Base-by-base conservation (phyloP, 2,113 vertebrate genomes). In the Ophiodon elongatus region DNA sequence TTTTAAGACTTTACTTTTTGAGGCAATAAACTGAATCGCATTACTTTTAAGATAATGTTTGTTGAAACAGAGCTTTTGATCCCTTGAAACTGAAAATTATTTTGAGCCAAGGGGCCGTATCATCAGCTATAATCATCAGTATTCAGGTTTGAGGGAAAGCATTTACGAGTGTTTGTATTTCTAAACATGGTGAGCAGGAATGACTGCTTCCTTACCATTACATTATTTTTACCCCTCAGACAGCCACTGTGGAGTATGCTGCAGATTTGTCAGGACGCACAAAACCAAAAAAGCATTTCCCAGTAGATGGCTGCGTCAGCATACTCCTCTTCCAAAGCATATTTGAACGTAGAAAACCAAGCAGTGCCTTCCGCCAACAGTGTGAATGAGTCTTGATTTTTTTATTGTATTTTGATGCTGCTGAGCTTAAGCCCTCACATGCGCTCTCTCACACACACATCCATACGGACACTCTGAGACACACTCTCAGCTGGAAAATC, bases 371-470 rank as follows among this genome's bases (percentile, higher is more conserved):
- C 60, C 2, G 21, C 41, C 8, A 52, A 50, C 41, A 62, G 19
- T 68, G 79, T 82, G 75, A 71, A 52, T 54, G 68, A 66, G 62
- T 54, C 25, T 59, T 83, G 83, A 79, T n/a, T 25, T 56, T 86
- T 67, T 23, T 56, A 50, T 86, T 79, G 45, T 76, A 64, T 79
- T 33, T 74, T 64, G 45, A 80, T 54, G 75, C 71, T 67, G 59
- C 68, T 73, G 27, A 56, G 72, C 78, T 82, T 79, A 80, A 70
- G 76, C 80, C 65, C 33, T 63, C 31, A 63, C 29, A 73, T 23
- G 27, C 47, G 60, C 52, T 23, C 13, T 14, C 62, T 78, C 68
- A 37, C 50, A 1, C 11, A 29, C 27, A 35, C 35, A 78, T 39
- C 1, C 14, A 33, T n/a, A 35, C 27, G 74, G 17, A 43, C 43